These are phyloP conservation scores for Macroglossus sobrinus DNA, from an alignment of 2,113 vertebrate species.

Conservation along the genomic window DNA sequence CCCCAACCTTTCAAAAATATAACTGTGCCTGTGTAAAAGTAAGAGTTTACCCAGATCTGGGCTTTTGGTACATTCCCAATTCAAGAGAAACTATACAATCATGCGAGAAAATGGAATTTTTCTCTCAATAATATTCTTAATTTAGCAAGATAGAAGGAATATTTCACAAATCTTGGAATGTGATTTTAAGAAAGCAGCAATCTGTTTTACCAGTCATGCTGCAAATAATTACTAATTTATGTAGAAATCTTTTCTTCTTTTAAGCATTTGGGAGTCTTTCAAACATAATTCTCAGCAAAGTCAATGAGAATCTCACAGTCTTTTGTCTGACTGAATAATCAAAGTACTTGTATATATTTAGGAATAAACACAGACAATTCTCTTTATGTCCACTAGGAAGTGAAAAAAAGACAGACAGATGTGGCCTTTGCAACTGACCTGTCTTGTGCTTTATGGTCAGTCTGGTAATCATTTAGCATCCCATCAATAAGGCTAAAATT, in stretches of 20 bases:
- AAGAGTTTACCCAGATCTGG: neutral
- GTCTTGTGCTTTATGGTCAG: constrained; percentile 54
- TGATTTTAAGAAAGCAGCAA: constrained; percentile 4
- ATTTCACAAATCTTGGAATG: neutral
- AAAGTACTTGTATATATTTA: neutral
- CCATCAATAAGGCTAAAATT: constrained; percentile 63
- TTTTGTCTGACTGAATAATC: neutral
- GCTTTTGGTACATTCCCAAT: neutral
- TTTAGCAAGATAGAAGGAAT: neutral
- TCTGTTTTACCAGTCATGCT: neutral
- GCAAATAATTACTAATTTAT: constrained; percentile 24
- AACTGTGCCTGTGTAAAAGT: neutral
- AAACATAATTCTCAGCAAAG: neutral
- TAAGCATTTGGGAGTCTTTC: neutral
- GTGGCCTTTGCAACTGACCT: constrained; percentile 27
- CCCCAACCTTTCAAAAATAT: neutral
- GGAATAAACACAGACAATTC: neutral
- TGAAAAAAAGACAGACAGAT: neutral
- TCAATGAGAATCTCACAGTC: neutral
- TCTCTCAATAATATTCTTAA: neutral
- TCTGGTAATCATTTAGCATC: constrained; percentile 53
- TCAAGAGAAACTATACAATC: neutral
- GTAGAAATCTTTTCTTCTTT: neutral
- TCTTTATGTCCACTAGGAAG: neutral
- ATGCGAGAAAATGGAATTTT: neutral